Conservation (phyloP, 1,140 invertebrate genomes). For the Euura saliciscinereae region DNA sequence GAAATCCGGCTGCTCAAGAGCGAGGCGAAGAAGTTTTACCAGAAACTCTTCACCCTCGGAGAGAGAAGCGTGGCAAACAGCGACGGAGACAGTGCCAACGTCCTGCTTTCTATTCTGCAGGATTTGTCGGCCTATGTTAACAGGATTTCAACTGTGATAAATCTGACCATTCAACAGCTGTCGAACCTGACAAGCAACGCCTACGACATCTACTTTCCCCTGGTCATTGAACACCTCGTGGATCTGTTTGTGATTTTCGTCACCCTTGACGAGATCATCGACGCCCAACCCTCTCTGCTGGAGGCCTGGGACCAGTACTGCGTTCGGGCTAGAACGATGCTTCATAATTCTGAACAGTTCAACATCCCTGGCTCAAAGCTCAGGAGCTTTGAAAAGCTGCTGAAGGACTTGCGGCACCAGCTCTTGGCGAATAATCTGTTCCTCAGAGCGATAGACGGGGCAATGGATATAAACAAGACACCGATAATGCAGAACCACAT, state of each 20-base stretch:
- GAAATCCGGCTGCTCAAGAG: conserved; percentile 74
- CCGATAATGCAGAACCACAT: conserved; percentile 74
- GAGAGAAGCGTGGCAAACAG: conserved; percentile 56
- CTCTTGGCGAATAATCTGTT: conserved; percentile 51
- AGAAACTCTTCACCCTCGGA: conserved; percentile 68
- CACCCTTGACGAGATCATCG: conserved; percentile 75
- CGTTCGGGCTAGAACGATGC: conserved; percentile 70
- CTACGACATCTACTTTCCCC: conserved; percentile 51
- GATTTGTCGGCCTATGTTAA: conserved; percentile 60
- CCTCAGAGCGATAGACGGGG: conserved; percentile 64
- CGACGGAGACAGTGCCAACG: conserved; percentile 36
- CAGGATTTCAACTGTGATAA: conserved; percentile 45
- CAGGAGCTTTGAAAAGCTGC: conserved; percentile 68
- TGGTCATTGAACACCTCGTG: conserved; percentile 65
- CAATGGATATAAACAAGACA: conserved; percentile 73
- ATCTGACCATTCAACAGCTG: conserved; percentile 46
- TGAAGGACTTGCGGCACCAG: conserved; percentile 68
- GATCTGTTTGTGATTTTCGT: conserved; percentile 73
- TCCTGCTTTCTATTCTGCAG: conserved; percentile 47
- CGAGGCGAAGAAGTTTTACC: conserved; percentile 71
- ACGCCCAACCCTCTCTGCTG: conserved; percentile 63
- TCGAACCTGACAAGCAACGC: conserved; percentile 40
- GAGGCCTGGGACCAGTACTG: conserved; percentile 77
- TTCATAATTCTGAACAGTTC: conserved; percentile 71
- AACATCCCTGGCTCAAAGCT: conserved; percentile 64